A percentile compares a stretch with the other conserved stretches of the same genome.
Conservation (phyloP, 2,888 invertebrate genomes). For the Tromatobia lineatoria region DNA sequence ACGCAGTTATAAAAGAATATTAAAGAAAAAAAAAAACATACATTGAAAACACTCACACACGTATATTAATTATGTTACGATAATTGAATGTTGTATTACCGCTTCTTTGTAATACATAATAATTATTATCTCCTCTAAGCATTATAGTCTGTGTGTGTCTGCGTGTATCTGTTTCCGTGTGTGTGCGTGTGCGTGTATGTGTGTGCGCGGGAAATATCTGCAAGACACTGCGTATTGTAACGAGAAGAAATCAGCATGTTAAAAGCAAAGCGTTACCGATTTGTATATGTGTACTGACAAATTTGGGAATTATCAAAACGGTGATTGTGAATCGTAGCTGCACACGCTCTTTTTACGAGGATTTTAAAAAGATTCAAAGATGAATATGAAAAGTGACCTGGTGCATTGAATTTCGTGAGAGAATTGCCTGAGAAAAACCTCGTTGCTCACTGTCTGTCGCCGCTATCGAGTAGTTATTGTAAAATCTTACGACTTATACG, state of each 20-base stretch:
- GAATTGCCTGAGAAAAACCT: constrained; percentile 46
- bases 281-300: constrained; percentile 52
- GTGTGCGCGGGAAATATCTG: constrained; percentile 4
- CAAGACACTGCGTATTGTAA: constrained; percentile 43
- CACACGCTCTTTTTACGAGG: constrained; percentile 58
- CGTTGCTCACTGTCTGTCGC: constrained; percentile 76
- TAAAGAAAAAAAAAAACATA: constrained; percentile 36
- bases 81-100: constrained; percentile 84
- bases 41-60: constrained; percentile 58
- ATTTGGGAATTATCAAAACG: constrained; percentile 38
- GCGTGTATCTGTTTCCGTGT: constrained; percentile 22
- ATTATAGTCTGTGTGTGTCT: constrained; percentile 70
- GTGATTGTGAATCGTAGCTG: constrained; percentile 64
- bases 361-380: constrained; percentile 35
- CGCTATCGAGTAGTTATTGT: constrained; percentile 73
- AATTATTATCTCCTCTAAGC: constrained; percentile 72
- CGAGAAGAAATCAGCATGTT: neutral
- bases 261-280: constrained; percentile 31
- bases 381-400: constrained; percentile 17
- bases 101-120: constrained; percentile 83
- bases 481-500: constrained; percentile 68
- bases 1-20: constrained; percentile 39
- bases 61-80: constrained; percentile 80
- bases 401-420: constrained; percentile 23
- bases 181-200: constrained; percentile 10